These are phyloP conservation scores for Clepsis dumicolana DNA, from an alignment of 2,888 invertebrate genomes.

Conservation along the genomic window DNA sequence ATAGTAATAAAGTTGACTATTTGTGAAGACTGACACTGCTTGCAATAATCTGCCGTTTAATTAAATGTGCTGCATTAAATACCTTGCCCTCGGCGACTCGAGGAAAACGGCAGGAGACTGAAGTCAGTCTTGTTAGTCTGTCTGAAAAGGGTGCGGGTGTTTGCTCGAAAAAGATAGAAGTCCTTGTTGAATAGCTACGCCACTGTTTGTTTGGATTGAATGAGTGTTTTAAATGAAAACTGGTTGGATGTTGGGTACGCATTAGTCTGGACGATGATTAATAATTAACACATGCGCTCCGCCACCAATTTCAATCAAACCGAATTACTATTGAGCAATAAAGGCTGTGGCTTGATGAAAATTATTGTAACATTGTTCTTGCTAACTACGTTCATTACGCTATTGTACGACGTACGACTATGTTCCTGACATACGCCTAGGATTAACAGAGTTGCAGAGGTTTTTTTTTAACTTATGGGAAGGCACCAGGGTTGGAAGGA, in stretches of 20 bases:
- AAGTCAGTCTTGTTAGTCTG: constrained; percentile 3
- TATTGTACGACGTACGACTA: background rate
- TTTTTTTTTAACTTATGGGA: background rate
- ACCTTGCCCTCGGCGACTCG: background rate
- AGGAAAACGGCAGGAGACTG: background rate
- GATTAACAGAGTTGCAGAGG: background rate
- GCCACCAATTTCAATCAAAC: no score
- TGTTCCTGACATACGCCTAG: background rate
- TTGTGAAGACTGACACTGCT: constrained; percentile 13
- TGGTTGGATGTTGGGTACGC: background rate
- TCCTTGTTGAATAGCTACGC: background rate
- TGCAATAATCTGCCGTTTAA: background rate
- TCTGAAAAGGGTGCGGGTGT: constrained; percentile 7
- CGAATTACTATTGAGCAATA: no score
- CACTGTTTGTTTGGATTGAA: background rate
- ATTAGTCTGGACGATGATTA: background rate
- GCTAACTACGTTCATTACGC: no score
- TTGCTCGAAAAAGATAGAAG: background rate
- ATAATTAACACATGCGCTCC: no score
- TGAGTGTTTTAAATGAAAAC: background rate
- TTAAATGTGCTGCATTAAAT: background rate
- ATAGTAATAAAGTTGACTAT: constrained; percentile 6
- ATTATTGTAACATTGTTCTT: no score
- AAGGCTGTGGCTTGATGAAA: no score
- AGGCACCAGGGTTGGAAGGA: background rate